Conservation (phyloP, 2,113 vertebrate species). For the Spilogale gracilis region DNA sequence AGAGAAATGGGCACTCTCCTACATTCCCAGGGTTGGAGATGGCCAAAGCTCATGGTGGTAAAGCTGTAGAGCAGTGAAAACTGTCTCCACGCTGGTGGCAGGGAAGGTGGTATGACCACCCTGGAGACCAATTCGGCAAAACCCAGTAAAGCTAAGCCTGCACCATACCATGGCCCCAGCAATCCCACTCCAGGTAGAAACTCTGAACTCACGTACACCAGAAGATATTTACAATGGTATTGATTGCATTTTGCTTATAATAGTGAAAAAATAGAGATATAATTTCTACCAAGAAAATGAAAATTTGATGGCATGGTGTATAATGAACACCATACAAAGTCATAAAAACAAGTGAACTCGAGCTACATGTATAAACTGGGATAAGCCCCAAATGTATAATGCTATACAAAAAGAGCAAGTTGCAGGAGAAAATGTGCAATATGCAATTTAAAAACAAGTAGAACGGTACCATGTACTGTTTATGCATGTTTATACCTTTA, state of each 20-base stretch:
- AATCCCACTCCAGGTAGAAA: neutral
- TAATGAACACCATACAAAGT: conserved; percentile 35
- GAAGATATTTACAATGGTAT: neutral
- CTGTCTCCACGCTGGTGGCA: neutral
- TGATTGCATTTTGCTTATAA: conserved; percentile 15
- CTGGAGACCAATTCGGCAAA: neutral
- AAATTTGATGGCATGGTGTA: conserved; percentile 36
- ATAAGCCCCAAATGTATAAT: conserved; percentile 30
- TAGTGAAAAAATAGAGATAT: neutral
- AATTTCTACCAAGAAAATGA: conserved; percentile 34
- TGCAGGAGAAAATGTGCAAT: neutral
- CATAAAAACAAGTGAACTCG: conserved; percentile 33
- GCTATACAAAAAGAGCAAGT: conserved; percentile 28
- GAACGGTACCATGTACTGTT: neutral
- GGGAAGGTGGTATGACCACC: neutral
- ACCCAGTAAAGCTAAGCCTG: conserved; percentile 5
- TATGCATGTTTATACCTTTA: neutral
- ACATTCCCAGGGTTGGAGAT: neutral
- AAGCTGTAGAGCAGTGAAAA: neutral
- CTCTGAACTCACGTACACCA: neutral
- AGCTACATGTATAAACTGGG: conserved; percentile 1
- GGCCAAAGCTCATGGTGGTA: neutral
- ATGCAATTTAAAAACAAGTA: conserved; percentile 20
- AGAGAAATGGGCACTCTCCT: neutral
- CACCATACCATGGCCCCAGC: too few relatives aligned